Conservation (phyloP, 2,113 vertebrate genomes). For the Neodon shergylaensis region DNA sequence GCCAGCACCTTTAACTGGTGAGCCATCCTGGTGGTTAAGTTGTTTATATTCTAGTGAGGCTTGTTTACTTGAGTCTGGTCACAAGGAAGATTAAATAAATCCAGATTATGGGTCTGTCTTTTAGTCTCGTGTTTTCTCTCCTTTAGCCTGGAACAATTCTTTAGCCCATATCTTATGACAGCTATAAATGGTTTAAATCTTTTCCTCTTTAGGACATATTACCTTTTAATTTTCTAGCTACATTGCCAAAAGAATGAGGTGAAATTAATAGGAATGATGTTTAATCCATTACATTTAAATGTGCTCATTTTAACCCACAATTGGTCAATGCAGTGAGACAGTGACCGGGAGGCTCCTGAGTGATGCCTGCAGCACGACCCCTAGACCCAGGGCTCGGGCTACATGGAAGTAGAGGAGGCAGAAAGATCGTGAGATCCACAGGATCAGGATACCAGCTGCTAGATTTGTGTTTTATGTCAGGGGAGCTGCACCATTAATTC, state of each 20-base stretch:
- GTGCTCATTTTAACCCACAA: neutral
- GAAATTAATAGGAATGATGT: neutral
- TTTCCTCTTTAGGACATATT: no score
- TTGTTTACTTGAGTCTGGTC: neutral
- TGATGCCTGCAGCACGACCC: neutral
- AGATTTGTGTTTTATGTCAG: neutral
- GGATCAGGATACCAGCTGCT: neutral
- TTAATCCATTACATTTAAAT: neutral
- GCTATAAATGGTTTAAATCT: no score
- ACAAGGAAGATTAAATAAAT: neutral
- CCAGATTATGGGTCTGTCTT: neutral
- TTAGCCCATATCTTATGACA: no score
- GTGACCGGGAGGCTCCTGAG: rapidly evolving
- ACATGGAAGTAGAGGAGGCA: neutral
- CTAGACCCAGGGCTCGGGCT: neutral
- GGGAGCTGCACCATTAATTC: neutral
- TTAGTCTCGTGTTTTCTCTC: no score
- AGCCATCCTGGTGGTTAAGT: no score
- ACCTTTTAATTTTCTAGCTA: neutral
- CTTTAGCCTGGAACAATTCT: no score
- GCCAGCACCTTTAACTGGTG: neutral
- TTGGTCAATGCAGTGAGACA: neutral
- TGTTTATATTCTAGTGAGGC: neutral
- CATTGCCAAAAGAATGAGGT: constrained; percentile 6
- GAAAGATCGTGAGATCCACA: neutral